These are phyloP conservation scores for Acrobasis suavella DNA, from an alignment of 2,888 invertebrate species.

Conservation along the genomic window DNA sequence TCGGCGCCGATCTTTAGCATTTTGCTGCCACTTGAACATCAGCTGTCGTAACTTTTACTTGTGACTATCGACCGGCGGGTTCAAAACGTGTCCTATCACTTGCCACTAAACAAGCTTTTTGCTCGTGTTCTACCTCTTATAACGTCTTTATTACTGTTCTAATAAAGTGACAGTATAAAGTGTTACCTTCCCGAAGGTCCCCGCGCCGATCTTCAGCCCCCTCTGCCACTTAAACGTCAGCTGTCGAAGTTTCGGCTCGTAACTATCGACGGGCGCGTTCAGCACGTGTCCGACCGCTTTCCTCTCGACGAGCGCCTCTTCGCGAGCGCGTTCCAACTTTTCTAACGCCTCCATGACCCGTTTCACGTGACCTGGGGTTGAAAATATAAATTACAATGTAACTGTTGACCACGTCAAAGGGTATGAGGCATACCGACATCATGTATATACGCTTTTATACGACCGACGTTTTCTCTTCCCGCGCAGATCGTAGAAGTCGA, in stretches of 20 bases:
- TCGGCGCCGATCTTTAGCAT: conserved; percentile 88
- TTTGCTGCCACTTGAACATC: no score
- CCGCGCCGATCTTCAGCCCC: conserved; percentile 95
- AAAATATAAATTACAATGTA: neutral
- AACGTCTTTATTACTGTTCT: conserved; percentile 74
- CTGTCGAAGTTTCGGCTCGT: conserved; percentile 88
- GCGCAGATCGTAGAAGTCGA: no score
- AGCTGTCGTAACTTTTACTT: no score
- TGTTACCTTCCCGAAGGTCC: conserved; percentile 91
- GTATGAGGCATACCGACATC: no score
- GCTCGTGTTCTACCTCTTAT: conserved; percentile 82
- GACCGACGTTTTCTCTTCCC: no score
- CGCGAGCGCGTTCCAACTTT: conserved; percentile 84
- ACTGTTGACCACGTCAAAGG: no score
- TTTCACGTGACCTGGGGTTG: conserved; percentile 53
- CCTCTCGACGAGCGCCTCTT: conserved; percentile 80
- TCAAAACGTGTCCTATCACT: conserved; percentile 62
- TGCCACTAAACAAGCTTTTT: conserved; percentile 80
- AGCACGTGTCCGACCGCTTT: conserved; percentile 62
- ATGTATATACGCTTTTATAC: no score
- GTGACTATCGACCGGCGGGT: conserved; percentile 47
- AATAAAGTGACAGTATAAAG: conserved; percentile 25
- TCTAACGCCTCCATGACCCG: conserved; percentile 78
- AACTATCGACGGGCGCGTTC: conserved; percentile 70
- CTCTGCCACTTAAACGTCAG: conserved; percentile 97